Evolutionary conservation across 2,888 invertebrate genomes (phyloP), one percentile per base, ranked within the genome.

Genomic region (Pammene fasciana): DNA sequence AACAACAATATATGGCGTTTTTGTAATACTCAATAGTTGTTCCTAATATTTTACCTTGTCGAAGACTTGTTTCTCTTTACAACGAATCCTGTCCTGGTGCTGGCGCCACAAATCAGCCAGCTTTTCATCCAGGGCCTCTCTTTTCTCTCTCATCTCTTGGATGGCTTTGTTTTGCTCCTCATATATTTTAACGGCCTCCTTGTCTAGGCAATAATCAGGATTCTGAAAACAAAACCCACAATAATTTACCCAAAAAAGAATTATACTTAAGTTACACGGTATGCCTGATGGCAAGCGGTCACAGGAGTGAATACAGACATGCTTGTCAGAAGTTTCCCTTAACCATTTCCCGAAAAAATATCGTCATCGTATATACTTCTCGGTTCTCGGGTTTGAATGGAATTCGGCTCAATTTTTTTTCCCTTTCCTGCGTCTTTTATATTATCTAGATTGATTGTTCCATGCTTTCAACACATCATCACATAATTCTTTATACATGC

Each of bases 81-180:
- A 73, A 45, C 77, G 73, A 6, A 79, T 67, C 61, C 70, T 75
- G 0, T 84, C 82, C 56, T 83, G 78, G 46, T 83, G 76, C 41
- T 77, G 76, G 16, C 72, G 75, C 73, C 81, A 79, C 18, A 75
- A 60, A 67, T 79, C 75, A 9, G 74, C 77, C 43, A 79, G 73
- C 10, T 72, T 73, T 50, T 81, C 70, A 16, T 80, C 78, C 16
- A 72, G 71, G 36, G 77, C 72, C 64, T 80, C 75, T 55, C 75
- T 72, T 52, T 75, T 75, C 5, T 66, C 72, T 72, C 74, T 76
- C 18, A 73, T 70, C 59, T 79, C 72, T 67, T 72, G 75, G 4
- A 78, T 70, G 34, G 76, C 71, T 62, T 78, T 77, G 8, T 74
- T 72, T 61, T 78, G 76, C 16, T 67, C 68, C 59, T 73, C 74